Evolutionary conservation across 1,140 invertebrate genomes (phyloP).

Genomic region (Pseudomyrmex flavicornis): DNA sequence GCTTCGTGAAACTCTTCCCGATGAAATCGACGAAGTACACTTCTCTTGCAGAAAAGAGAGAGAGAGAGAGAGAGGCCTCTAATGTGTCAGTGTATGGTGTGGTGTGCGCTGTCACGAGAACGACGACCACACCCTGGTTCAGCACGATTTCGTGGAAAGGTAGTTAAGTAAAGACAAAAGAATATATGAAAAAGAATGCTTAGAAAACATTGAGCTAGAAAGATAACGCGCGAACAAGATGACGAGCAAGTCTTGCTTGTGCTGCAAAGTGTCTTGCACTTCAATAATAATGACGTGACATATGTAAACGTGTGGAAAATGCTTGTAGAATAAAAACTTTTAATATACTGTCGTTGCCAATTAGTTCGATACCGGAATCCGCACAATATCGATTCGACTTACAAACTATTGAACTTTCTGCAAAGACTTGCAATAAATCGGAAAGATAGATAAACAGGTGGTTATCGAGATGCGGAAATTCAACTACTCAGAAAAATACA

Average conservation of each 20-base stretch:
- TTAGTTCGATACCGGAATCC: too few relatives aligned
- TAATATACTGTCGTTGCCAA: too few relatives aligned
- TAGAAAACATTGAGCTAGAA: conserved; percentile 52
- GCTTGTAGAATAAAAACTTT: neutral
- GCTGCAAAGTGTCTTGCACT: neutral
- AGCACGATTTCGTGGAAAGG: conserved; percentile 47
- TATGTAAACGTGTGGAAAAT: neutral
- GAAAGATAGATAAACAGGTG: too few relatives aligned
- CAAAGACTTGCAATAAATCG: too few relatives aligned
- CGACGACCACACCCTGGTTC: conserved; percentile 71
- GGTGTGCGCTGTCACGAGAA: conserved; percentile 34
- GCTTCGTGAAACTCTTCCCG: conserved; percentile 10
- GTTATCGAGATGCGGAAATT: too few relatives aligned
- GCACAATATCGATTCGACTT: too few relatives aligned
- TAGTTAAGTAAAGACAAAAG: conserved; percentile 67
- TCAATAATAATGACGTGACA: conserved; percentile 24
- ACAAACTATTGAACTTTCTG: too few relatives aligned
- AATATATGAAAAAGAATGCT: neutral
- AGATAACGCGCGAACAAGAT: conserved; percentile 55
- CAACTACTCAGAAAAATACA: too few relatives aligned
- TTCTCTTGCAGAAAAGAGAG: too few relatives aligned
- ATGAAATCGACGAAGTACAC: conserved; percentile 1
- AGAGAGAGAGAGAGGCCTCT: conserved; percentile 48
- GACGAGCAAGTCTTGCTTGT: neutral
- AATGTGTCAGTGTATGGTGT: neutral